These are phyloP conservation scores for Steinernema khuongi DNA, from an alignment of 1,140 invertebrate genomes.

Conservation along the genomic window DNA sequence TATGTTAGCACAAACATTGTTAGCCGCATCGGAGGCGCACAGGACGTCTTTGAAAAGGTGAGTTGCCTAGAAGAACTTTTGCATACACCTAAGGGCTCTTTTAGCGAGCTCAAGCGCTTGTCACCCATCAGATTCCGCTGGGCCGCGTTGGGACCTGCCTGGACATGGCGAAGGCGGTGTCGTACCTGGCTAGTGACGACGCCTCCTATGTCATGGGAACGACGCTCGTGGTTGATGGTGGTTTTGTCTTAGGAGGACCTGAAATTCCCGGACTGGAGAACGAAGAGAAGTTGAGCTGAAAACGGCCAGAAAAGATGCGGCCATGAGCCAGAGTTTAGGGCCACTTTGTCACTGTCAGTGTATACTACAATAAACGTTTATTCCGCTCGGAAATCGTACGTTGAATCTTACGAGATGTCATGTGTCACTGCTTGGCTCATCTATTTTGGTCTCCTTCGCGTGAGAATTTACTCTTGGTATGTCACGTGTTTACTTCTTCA, in stretches of 20 bases:
- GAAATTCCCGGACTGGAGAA: background rate
- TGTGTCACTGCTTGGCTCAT: too few species aligned
- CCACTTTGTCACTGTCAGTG: too few species aligned
- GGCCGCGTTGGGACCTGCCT: background rate
- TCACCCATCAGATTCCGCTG: background rate
- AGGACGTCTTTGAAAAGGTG: background rate
- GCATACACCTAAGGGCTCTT: background rate
- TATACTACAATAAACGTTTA: too few species aligned
- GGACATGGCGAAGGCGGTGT: slow-evolving; percentile 8
- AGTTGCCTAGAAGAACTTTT: background rate
- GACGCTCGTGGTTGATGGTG: background rate
- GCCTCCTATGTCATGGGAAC: background rate
- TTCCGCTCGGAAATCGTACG: too few species aligned
- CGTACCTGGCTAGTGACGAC: background rate
- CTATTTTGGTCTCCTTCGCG: too few species aligned
- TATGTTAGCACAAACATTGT: background rate
- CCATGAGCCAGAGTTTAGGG: too few species aligned
- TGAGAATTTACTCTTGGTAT: too few species aligned
- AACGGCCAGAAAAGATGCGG: too few species aligned
- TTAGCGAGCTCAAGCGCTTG: background rate
- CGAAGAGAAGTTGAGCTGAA: too few species aligned
- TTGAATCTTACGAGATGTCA: too few species aligned
- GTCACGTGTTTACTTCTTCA: too few species aligned
- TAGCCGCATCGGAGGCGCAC: background rate
- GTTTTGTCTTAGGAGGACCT: background rate